A percentile compares a stretch with the other conserved stretches of the same genome.
Evolutionary conservation across 2,113 vertebrate species (phyloP).

Genomic region (Ornithorhynchus anatinus): DNA sequence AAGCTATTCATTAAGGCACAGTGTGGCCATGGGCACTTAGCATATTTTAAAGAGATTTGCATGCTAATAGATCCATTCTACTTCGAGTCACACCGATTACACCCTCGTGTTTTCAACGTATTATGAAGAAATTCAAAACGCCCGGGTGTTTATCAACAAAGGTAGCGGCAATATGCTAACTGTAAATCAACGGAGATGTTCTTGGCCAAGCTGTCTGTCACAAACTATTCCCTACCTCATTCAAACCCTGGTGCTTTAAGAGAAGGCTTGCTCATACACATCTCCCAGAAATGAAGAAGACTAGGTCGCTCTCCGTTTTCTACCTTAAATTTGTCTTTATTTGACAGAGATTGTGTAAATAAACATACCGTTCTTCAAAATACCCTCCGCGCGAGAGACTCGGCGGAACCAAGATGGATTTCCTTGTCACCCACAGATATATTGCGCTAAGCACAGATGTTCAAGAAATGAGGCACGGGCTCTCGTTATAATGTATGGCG

Average conservation of each 20-base stretch:
- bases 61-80: conserved; percentile 47
- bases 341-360: conserved; percentile 44
- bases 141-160: conserved; percentile 28
- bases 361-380: conserved; percentile 60
- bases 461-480: conserved; percentile 32
- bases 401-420: conserved; percentile 51
- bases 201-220: conserved; percentile 1
- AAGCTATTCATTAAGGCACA: not conserved
- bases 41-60: conserved; percentile 46
- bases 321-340: conserved; percentile 41
- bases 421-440: conserved; percentile 44
- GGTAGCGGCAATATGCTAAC: conserved; percentile 13
- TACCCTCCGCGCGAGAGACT: conserved; percentile 22
- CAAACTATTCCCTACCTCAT: conserved; percentile 23
- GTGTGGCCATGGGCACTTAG: conserved; percentile 15
- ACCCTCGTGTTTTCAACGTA: conserved; percentile 28
- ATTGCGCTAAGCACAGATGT: conserved; percentile 28
- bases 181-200: conserved; percentile 11
- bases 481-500: conserved; percentile 35
- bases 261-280: conserved; percentile 21
- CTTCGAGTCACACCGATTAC: conserved; percentile 35
- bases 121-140: conserved; percentile 43
- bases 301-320: conserved; percentile 35
- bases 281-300: conserved; percentile 51
- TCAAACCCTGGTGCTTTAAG: conserved; percentile 31